These are phyloP conservation scores for Gyps fulvus DNA, from an alignment of 2,113 vertebrate species.

Conservation along the genomic window DNA sequence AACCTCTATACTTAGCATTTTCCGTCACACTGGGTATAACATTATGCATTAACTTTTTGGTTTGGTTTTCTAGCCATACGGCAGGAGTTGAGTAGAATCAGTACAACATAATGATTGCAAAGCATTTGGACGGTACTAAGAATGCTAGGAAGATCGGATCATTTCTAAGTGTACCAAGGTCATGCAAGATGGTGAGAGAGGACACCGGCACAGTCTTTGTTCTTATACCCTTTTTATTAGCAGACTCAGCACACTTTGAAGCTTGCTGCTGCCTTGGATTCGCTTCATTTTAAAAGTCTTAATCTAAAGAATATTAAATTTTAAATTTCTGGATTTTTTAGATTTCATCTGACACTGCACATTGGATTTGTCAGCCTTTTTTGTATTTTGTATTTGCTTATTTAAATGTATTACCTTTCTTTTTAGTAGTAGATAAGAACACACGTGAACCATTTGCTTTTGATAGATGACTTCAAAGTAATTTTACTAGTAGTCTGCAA, in stretches of 20 bases:
- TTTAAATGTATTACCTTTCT: slow-evolving; percentile 82
- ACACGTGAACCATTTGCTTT: slow-evolving; percentile 74
- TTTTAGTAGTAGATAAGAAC: slow-evolving; percentile 76
- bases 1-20: neutral
- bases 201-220: slow-evolving; percentile 74
- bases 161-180: slow-evolving; percentile 67
- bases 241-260: slow-evolving; percentile 88
- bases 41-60: slow-evolving; percentile 4
- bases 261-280: slow-evolving; percentile 85
- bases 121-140: slow-evolving; percentile 42
- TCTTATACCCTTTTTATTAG: slow-evolving; percentile 85
- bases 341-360: slow-evolving; percentile 87
- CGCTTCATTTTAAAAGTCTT: slow-evolving; percentile 78
- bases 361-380: slow-evolving; percentile 86
- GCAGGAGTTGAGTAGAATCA: slow-evolving; percentile 94
- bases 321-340: slow-evolving; percentile 89
- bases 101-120: slow-evolving; percentile 85
- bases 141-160: slow-evolving; percentile 68
- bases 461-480: slow-evolving; percentile 77
- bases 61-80: slow-evolving; percentile 86
- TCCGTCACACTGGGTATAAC: neutral
- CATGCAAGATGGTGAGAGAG: slow-evolving; percentile 63
- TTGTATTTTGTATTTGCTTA: slow-evolving; percentile 91
- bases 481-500: slow-evolving; percentile 73
- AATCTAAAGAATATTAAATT: slow-evolving; percentile 73